Evolutionary conservation across 2,888 invertebrate species (phyloP), one percentile per base, ranked within the genome.

Genomic region (Keiferia lycopersicella): DNA sequence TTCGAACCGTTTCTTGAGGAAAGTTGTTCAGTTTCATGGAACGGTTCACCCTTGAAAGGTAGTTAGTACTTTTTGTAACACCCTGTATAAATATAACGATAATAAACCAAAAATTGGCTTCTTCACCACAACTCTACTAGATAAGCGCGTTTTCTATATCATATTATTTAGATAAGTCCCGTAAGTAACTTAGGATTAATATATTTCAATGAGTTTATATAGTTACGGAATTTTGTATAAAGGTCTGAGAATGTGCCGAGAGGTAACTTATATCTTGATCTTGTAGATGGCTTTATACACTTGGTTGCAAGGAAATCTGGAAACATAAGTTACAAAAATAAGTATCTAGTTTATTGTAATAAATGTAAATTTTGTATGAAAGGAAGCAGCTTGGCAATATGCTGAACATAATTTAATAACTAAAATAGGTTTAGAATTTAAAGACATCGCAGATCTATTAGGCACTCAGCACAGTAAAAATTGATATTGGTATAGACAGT

Each of bases 91-190:
- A 69, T 73, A 69, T 68, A 70, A 70, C 74, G 77, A 79, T 81
- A 83, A 83, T 82, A 86, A 87, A 87, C 88, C 87, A 88, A 90
- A 90, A 84, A 88, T 86, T 83, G 85, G 88, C 89, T 90, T 90
- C 79, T 83, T 80, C 12, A 82, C 78, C 74, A 80, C 84, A 79
- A 87, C 86, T 86, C 83, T 86, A 82, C 73, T 80, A 79, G 81
- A 68, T 84, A 85, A 85, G 85, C 82, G 78, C 84, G 82, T 85
- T 86, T 87, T 83, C 78, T 87, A 87, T 87, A 87, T 87, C 84
- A 85, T 87, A 86, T 84, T 80, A 75, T 78, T 80, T 83, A 83
- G 78, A 70, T 88, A 85, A 84, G 83, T 78, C 77, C 22, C 69
- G 70, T 78, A 77, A 80, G 73, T 75, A 74, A 71, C 63, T 69